Conservation (phyloP, 2,797 vertebrate species). For the Enteromius thamalakanensis region DNA sequence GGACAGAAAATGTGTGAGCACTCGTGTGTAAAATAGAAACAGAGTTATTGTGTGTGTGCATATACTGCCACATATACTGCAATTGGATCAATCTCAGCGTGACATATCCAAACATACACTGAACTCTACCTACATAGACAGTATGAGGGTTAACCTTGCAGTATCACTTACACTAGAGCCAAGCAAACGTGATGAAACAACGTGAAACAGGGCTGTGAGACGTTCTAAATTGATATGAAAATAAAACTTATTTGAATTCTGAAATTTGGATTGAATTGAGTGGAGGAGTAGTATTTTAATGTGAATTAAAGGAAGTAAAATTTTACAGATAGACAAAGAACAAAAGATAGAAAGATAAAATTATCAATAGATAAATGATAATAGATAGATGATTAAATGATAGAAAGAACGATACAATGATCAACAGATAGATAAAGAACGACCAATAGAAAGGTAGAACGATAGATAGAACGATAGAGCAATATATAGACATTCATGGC, state of each 20-base stretch:
- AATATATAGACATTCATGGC: neutral
- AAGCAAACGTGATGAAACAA: neutral
- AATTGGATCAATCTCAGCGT: slow-evolving; percentile 29
- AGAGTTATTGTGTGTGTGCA: neutral
- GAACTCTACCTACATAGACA: neutral
- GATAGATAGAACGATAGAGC: neutral
- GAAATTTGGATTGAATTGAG: neutral
- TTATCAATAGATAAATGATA: accelerated
- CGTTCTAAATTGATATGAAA: neutral
- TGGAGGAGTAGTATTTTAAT: neutral
- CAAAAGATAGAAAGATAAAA: neutral
- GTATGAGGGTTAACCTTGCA: neutral
- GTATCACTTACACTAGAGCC: neutral
- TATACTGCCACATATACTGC: slow-evolving; percentile 17
- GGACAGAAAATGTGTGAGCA: slow-evolving; percentile 23
- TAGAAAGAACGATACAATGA: too few relatives aligned
- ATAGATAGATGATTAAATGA: too few relatives aligned
- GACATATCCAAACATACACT: slow-evolving; percentile 11
- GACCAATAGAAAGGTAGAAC: too few relatives aligned
- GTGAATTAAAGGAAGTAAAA: neutral
- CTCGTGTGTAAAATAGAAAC: slow-evolving; percentile 21
- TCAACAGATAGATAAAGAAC: too few relatives aligned
- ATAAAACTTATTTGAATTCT: neutral
- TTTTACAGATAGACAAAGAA: neutral
- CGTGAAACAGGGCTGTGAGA: neutral